phyloP scores from a whole-genome alignment of 2,113 vertebrate species.

The Dinomys branickii region DNA sequence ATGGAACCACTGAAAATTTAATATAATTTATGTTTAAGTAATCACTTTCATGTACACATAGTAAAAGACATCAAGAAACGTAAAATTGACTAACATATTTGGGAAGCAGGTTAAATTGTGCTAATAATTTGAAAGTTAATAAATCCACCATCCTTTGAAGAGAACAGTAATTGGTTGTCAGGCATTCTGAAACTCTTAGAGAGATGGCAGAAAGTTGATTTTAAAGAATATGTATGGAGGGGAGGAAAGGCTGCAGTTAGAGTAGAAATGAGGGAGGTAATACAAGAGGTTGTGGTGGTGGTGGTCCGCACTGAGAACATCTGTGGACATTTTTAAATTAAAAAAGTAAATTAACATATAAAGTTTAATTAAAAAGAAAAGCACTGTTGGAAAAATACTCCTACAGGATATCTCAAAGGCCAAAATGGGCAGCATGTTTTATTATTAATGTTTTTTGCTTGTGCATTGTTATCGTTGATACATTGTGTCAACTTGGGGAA shows the following conservation, averaged over 20 bases:
- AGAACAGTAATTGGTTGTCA: background rate
- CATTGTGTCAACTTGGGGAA: too few relatives aligned
- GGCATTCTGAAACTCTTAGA: background rate
- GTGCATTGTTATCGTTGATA: too few relatives aligned
- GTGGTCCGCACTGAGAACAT: too few relatives aligned
- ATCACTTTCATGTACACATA: background rate
- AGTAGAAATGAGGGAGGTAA: background rate
- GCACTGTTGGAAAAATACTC: background rate
- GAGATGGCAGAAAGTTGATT: background rate
- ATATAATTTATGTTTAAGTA: background rate
- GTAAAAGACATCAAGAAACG: background rate
- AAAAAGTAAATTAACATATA: background rate
- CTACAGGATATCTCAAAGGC: background rate
- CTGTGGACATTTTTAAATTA: background rate
- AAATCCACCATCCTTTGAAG: background rate
- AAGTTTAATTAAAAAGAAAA: background rate
- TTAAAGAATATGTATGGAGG: background rate
- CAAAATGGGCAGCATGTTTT: background rate
- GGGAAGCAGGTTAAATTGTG: background rate
- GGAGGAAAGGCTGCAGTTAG: background rate
- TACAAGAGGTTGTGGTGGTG: too few relatives aligned
- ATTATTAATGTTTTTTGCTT: background rate
- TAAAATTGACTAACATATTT: background rate
- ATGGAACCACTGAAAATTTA: background rate
- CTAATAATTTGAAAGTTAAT: background rate